Percentiles rank a stretch among this genome's conserved stretches.
phyloP scores from a whole-genome alignment of 30 jellyfish, hydroid and myxozoan genomes.

The Aurelia sp. region DNA sequence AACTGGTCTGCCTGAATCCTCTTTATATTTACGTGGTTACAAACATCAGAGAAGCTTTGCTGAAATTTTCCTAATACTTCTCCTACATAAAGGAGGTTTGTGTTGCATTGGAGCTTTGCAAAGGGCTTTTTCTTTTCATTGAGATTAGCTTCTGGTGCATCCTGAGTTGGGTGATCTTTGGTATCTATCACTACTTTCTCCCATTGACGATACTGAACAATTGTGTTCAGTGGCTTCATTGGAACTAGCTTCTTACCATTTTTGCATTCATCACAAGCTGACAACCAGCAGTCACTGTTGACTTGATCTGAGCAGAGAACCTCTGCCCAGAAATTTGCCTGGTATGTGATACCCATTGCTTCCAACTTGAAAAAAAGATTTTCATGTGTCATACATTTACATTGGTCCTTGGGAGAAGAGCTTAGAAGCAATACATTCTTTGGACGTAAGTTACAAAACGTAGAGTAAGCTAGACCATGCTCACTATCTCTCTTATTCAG shows the following conservation, averaged over 20 bases:
- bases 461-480: constrained; percentile 43
- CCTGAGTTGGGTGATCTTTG: constrained; percentile 30
- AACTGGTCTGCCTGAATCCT: constrained; percentile 61
- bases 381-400: constrained; percentile 49
- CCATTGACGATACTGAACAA: constrained; percentile 22
- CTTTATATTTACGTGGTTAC: constrained; percentile 15
- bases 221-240: constrained; percentile 45
- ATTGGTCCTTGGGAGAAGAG: constrained; percentile 64
- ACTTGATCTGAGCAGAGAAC: constrained; percentile 12
- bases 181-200: constrained; percentile 18
- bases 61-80: constrained; percentile 29
- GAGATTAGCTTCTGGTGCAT: background rate
- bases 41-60: constrained; percentile 7
- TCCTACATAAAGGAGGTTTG: background rate
- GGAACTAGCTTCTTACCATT: constrained; percentile 37
- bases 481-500: constrained; percentile 34
- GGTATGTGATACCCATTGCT: constrained; percentile 48
- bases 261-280: constrained; percentile 41
- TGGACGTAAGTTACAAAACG: constrained; percentile 60
- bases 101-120: constrained; percentile 5
- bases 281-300: constrained; percentile 54
- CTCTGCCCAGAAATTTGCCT: constrained; percentile 24
- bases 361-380: constrained; percentile 36
- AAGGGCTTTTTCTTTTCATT: constrained; percentile 16
- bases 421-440: constrained; percentile 59